Percentiles rank a stretch among this genome's conserved stretches.
Conservation (phyloP, 2,797 vertebrate species). For the Dallia pectoralis region DNA sequence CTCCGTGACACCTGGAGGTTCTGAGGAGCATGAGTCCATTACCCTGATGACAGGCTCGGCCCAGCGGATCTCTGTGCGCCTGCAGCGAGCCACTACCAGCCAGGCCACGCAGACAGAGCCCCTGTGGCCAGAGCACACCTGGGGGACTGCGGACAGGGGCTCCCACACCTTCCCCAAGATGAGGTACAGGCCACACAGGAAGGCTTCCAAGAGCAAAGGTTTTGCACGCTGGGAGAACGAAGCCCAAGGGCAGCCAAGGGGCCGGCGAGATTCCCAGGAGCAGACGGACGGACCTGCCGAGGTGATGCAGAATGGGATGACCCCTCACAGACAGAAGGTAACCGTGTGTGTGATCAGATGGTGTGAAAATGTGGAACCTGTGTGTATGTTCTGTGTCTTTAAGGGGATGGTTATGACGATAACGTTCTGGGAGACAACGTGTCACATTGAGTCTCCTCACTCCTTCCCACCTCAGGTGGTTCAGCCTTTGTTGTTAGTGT, state of each 20-base stretch:
- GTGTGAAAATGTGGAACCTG: neutral
- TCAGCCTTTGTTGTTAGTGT: neutral
- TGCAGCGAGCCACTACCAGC: constrained; percentile 89
- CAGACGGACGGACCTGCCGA: constrained; percentile 51
- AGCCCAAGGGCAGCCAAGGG: constrained; percentile 62
- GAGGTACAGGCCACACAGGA: constrained; percentile 86
- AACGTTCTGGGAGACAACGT: constrained; percentile 4
- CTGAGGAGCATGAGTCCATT: constrained; percentile 83
- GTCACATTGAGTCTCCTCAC: constrained; percentile 1
- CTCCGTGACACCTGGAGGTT: constrained; percentile 66
- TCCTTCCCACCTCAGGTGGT: constrained; percentile 23
- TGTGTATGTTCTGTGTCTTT: neutral
- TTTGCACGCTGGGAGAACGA: constrained; percentile 92
- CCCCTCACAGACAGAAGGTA: constrained; percentile 67
- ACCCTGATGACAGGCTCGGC: constrained; percentile 91
- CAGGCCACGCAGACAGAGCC: constrained; percentile 95
- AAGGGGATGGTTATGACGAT: neutral
- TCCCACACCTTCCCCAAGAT: constrained; percentile 97
- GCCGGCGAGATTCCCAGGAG: constrained; percentile 55
- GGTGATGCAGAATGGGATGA: constrained; percentile 66
- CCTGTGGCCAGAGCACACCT: constrained; percentile 84
- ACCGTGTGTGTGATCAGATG: constrained; percentile 31
- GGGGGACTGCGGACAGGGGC: constrained; percentile 76
- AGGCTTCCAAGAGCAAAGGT: constrained; percentile 86
- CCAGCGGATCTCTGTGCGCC: constrained; percentile 89